Base-by-base conservation (phyloP, 1,140 invertebrate species). In the Schlechtendalia chinensis region DNA sequence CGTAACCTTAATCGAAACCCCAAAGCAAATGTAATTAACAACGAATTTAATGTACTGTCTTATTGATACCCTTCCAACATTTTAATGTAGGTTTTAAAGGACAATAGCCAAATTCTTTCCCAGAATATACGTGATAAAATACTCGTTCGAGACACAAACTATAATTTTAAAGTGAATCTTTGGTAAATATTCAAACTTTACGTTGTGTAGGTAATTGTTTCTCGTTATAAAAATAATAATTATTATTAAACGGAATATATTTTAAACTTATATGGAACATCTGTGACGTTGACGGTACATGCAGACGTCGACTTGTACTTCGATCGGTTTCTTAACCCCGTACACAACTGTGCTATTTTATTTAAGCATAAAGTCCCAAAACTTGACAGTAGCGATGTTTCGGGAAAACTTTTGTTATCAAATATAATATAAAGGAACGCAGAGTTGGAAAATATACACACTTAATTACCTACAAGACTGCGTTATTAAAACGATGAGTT, bases 341-440 rank as follows among this genome's bases (percentile, higher is more conserved):
- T 32, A 69, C 11, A 59, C 47, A 12, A 50, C 32, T 39, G 32
- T 39, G 32, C 32, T 39, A 39, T 39, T 39, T 39, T 8, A 39
- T 39, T 39, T 39, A 12, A 12, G 12, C 14, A 12, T 77, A 59
- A 45, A 5, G 16, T 45, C 27, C 6, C n/a, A 53, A n/a, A 6
- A 58, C 22, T 47, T 22, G 14, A 59, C 19, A 22, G 12, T 22
- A 77, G 58, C 12, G 32, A 77, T 14, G 3, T 45, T 24, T 10
- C n/a, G 1, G 0, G 14, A 16, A 77, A 77, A 77, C 74, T 47
- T 77, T 75, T 77, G 16, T 16, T 45, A 54, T 19, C 19, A 54
- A 19, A n/a, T 45, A 45, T 59, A 77, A 10, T 6, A 47, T 59
- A 77, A 45, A 58, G 74, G n/a, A 74, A 59, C 54, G 6, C 5